phyloP scores from a whole-genome alignment of 2,888 invertebrate genomes.

The Hydroisotoma schaefferi region DNA sequence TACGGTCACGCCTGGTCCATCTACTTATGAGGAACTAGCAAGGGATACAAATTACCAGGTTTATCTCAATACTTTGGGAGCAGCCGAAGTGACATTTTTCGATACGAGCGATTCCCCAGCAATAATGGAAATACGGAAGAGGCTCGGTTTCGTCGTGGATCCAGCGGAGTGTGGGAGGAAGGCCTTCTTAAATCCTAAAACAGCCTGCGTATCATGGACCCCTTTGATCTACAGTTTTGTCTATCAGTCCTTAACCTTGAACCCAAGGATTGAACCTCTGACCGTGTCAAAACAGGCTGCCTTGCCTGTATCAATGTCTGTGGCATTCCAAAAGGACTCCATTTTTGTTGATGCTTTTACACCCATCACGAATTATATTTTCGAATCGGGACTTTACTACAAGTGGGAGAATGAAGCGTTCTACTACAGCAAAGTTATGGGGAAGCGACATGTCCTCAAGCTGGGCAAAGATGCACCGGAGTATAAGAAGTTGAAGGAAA shows the following conservation, averaged over 20 bases:
- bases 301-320: neutral
- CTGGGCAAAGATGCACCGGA: neutral
- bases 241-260: neutral
- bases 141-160: constrained; percentile 7
- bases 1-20: constrained; percentile 10
- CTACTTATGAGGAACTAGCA: constrained; percentile 11
- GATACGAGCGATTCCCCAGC: constrained; percentile 8
- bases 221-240: neutral
- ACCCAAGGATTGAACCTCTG: neutral
- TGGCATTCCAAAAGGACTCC: constrained; percentile 14
- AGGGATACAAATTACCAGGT: constrained; percentile 8
- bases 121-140: constrained; percentile 8
- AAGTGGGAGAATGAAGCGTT: constrained; percentile 9
- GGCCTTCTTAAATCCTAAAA: constrained; percentile 3
- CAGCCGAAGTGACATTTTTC: constrained; percentile 17
- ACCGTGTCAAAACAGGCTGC: neutral
- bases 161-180: neutral
- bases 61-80: constrained; percentile 20
- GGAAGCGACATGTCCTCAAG: neutral
- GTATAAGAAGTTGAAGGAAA: constrained; percentile 7
- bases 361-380: neutral
- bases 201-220: constrained; percentile 10
- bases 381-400: neutral
- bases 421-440: neutral
- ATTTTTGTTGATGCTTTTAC: constrained; percentile 11